Evolutionary conservation across 2,797 vertebrate genomes (phyloP), one percentile per base, ranked within the genome.

Genomic region (Typhlichthys eigenmanni): DNA sequence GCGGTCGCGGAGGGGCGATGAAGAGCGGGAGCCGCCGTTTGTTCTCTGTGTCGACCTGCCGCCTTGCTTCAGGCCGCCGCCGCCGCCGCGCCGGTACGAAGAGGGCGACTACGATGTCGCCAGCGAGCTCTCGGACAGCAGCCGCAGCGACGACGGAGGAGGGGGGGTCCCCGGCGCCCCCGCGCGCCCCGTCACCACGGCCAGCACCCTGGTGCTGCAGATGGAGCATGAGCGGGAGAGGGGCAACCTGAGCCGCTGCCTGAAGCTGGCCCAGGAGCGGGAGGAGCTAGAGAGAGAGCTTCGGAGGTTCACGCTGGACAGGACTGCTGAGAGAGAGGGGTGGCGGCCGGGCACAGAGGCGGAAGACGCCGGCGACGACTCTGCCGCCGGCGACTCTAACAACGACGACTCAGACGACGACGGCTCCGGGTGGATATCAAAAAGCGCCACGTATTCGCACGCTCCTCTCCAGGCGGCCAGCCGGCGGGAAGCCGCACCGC

Each of bases 161-260:
- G 47, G 53, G 12, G 48, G 51, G 32, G 24, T 24, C 29, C 53
- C 32, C 14, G n/a, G 55, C 8, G 67, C 67, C 43, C 66, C 79
- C 3, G 64, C 69, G 0, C 89, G 82, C 51, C 86, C 85, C 0
- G 75, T 88, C 7, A 86, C 78, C 0, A 86, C 86, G 0, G 91
- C 89, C 5, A 93, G 91, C 51, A 29, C 76, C 8, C 78, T 94
- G 59, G 90, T 93, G 55, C 91, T 93, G n/a, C 92, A 94, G 57
- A 94, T 94, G 93, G 93, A 93, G 68, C 91, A 92, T 4, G 93
- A 94, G 77, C 82, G 89, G 6, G 93, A 93, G 64, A 75, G 49
- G 9, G 92, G 91, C 3, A 93, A 93, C 83, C 85, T 94, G 24
- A 93, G 75, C 56, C 89, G 66, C 19, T 94, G 92, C 63, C 75